Evolutionary conservation across 1,140 invertebrate species (phyloP).

Genomic region (Eupristina koningsbergeri): DNA sequence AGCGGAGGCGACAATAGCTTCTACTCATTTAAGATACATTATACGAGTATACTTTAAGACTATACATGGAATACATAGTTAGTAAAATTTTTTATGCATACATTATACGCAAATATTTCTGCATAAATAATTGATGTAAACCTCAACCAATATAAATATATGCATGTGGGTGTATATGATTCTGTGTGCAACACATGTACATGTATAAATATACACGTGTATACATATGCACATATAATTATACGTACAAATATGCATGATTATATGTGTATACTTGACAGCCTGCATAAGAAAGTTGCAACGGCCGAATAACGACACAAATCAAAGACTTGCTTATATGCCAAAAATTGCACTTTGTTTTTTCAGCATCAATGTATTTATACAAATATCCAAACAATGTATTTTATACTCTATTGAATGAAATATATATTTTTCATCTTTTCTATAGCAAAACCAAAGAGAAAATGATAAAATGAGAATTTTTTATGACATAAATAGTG

Average conservation of each 20-base stretch:
- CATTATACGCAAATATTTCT: conserved; percentile 51
- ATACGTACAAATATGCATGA: background rate
- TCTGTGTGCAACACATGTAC: too few species aligned
- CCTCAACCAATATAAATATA: conserved; percentile 47
- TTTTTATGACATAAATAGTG: conserved; percentile 32
- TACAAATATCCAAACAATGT: conserved; percentile 19
- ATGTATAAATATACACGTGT: conserved; percentile 36
- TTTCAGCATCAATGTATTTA: conserved; percentile 40
- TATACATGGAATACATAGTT: conserved; percentile 34
- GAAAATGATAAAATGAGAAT: conserved; percentile 10
- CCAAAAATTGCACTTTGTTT: conserved; percentile 47
- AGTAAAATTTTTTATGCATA: conserved; percentile 46
- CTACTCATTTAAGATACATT: background rate
- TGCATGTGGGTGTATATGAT: background rate
- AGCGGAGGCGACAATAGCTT: background rate
- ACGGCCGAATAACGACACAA: conserved; percentile 3
- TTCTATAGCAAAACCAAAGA: conserved; percentile 55
- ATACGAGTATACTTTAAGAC: background rate
- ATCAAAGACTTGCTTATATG: conserved; percentile 24
- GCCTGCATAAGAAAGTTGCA: background rate
- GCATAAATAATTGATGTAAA: conserved; percentile 51
- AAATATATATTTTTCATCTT: conserved; percentile 61
- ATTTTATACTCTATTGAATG: conserved; percentile 32
- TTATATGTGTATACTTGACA: too few species aligned
- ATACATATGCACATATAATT: background rate